These are phyloP conservation scores for Pangasius larnaudii DNA, from an alignment of 2,797 vertebrate genomes.

Conservation along the genomic window DNA sequence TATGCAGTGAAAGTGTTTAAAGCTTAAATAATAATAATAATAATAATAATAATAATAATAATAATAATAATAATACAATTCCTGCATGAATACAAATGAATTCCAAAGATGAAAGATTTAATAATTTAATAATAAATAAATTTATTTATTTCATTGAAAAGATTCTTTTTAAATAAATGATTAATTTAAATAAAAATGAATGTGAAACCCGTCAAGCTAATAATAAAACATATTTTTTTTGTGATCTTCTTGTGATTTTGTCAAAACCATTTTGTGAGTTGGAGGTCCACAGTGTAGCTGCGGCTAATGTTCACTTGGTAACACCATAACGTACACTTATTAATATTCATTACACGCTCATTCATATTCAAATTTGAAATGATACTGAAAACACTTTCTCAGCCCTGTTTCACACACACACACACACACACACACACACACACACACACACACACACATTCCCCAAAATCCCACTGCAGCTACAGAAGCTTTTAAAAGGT, in stretches of 20 bases:
- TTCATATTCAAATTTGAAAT: conserved; percentile 1
- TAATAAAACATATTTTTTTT: neutral
- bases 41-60: conserved; percentile 1
- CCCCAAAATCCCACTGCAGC: neutral
- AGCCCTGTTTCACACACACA: neutral
- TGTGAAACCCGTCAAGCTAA: neutral
- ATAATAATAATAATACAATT: neutral
- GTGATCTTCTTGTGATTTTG: neutral
- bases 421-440: conserved; percentile 6
- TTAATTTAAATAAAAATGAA: neutral
- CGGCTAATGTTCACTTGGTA: neutral
- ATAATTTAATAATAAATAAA: too few species aligned
- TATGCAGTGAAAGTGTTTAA: neutral
- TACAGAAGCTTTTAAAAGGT: conserved; percentile 16
- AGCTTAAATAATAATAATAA: neutral
- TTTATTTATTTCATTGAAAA: neutral
- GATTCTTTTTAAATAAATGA: neutral
- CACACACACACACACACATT: conserved; percentile 5
- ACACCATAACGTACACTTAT: neutral
- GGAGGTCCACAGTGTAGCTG: neutral
- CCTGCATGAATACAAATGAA: neutral
- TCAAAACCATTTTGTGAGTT: neutral
- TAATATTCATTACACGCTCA: neutral
- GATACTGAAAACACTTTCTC: neutral
- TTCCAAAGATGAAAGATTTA: neutral